These are phyloP conservation scores for Drosophila cracens DNA, from an alignment of 2,888 invertebrate species.

Conservation along the genomic window DNA sequence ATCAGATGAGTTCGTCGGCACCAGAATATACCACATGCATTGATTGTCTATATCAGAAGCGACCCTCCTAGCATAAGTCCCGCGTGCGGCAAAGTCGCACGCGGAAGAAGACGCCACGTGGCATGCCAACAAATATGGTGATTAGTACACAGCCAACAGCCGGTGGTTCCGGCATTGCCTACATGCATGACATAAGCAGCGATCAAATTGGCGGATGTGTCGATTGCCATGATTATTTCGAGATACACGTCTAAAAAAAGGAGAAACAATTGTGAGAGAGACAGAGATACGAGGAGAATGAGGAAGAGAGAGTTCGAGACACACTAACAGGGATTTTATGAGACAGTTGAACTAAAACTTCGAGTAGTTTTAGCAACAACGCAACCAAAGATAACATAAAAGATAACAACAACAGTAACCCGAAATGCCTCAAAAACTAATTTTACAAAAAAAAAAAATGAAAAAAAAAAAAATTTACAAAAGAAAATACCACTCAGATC, in stretches of 20 bases:
- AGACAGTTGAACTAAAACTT: slow-evolving; percentile 39
- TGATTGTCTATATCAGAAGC: slow-evolving; percentile 89
- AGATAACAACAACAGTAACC: slow-evolving; percentile 61
- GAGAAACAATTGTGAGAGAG: too few relatives aligned
- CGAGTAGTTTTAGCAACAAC: slow-evolving; percentile 34
- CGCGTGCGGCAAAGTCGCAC: slow-evolving; percentile 87
- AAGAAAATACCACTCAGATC: slow-evolving; percentile 44
- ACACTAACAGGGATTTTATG: slow-evolving; percentile 64
- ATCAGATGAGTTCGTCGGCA: slow-evolving; percentile 84
- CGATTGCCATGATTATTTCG: slow-evolving; percentile 85
- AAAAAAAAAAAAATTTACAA: slow-evolving; percentile 19
- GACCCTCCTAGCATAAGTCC: slow-evolving; percentile 89
- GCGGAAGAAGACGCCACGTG: slow-evolving; percentile 86
- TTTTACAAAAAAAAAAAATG: slow-evolving; percentile 49
- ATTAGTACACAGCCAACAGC: slow-evolving; percentile 62
- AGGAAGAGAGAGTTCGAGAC: slow-evolving; percentile 11
- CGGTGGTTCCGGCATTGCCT: slow-evolving; percentile 54
- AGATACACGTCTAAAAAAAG: slow-evolving; percentile 87
- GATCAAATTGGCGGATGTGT: slow-evolving; percentile 82
- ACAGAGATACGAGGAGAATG: neutral
- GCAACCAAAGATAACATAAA: slow-evolving; percentile 71
- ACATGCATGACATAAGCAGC: slow-evolving; percentile 59
- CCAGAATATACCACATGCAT: slow-evolving; percentile 90
- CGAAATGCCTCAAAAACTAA: slow-evolving; percentile 73
- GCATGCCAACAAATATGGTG: slow-evolving; percentile 66